phyloP scores from a whole-genome alignment of 2,797 vertebrate species.

The Meda fulgida region DNA sequence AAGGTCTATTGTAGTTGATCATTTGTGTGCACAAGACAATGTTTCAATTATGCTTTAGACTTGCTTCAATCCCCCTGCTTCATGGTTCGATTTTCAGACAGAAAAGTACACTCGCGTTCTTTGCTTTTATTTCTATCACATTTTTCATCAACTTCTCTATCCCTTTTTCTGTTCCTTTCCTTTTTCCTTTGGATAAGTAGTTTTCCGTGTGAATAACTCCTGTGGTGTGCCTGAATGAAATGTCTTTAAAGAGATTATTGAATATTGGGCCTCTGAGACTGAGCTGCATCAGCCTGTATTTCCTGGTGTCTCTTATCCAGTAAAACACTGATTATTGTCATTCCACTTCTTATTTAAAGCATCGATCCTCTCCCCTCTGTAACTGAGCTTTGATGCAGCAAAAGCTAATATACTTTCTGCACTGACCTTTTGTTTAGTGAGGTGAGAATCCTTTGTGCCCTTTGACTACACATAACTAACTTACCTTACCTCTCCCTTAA shows the following conservation, averaged over 20 bases:
- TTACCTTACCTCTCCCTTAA: constrained; percentile 1
- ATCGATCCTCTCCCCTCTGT: not conserved
- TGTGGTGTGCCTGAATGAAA: constrained; percentile 28
- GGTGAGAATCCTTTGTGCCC: constrained; percentile 1
- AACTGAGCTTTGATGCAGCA: constrained; percentile 28
- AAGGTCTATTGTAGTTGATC: not conserved
- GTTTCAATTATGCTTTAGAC: constrained; percentile 2
- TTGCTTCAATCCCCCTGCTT: constrained; percentile 21
- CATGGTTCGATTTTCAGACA: not conserved
- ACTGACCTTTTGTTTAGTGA: constrained; percentile 19
- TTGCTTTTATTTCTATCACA: not conserved
- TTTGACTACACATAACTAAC: too few relatives aligned
- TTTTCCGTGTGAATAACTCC: constrained; percentile 31
- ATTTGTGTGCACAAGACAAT: not conserved
- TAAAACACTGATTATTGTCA: constrained; percentile 21
- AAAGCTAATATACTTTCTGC: constrained; percentile 37
- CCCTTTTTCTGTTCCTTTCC: constrained; percentile 8
- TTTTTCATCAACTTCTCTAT: constrained; percentile 12
- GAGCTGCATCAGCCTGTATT: not conserved
- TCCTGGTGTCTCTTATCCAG: constrained; percentile 1
- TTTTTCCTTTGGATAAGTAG: constrained; percentile 27
- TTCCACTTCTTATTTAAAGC: constrained; percentile 6
- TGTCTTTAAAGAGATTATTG: constrained; percentile 14
- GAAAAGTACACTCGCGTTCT: constrained; percentile 16
- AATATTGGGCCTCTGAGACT: not conserved